Conservation (phyloP, 2,888 invertebrate genomes). For the Drosophila pegasa region DNA sequence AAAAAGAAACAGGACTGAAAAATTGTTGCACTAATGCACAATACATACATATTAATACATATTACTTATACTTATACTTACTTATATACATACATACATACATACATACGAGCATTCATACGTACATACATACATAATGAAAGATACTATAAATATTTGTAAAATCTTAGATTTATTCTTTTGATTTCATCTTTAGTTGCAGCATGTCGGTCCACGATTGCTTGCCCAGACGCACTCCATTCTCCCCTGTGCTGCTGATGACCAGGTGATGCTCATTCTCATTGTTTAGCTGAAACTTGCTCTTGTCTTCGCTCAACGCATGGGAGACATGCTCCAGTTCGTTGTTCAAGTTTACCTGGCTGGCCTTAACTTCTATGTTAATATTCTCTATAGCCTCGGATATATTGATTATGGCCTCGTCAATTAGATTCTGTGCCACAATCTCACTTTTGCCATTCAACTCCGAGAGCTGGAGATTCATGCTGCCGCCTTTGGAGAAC, state of each 20-base stretch:
- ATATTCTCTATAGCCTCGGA: constrained; percentile 82
- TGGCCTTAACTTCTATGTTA: constrained; percentile 74
- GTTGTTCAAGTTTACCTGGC: constrained; percentile 69
- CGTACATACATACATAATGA: constrained; percentile 13
- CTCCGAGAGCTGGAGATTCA: constrained; percentile 83
- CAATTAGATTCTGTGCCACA: constrained; percentile 66
- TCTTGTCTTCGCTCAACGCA: constrained; percentile 68
- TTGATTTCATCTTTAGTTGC: constrained; percentile 39
- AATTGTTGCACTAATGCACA: constrained; percentile 59
- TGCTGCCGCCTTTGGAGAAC: constrained; percentile 76
- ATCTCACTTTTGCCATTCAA: constrained; percentile 79
- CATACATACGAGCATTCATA: constrained; percentile 1
- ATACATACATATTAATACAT: constrained; percentile 28
- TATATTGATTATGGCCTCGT: constrained; percentile 79
- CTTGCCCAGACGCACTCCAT: constrained; percentile 81
- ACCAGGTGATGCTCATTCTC: constrained; percentile 59
- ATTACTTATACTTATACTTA: constrained; percentile 34
- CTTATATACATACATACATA: constrained; percentile 10
- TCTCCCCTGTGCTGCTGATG: constrained; percentile 68
- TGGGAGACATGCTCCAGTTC: constrained; percentile 75
- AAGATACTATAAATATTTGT: constrained; percentile 17
- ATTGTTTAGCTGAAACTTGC: constrained; percentile 69
- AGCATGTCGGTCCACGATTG: constrained; percentile 83
- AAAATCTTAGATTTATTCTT: constrained; percentile 16
- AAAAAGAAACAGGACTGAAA: constrained; percentile 66